Evolutionary conservation across 92 coral and sea anemone genomes (phyloP), one percentile per base, ranked within the genome.

Genomic region (Parazoanthus darwini): DNA sequence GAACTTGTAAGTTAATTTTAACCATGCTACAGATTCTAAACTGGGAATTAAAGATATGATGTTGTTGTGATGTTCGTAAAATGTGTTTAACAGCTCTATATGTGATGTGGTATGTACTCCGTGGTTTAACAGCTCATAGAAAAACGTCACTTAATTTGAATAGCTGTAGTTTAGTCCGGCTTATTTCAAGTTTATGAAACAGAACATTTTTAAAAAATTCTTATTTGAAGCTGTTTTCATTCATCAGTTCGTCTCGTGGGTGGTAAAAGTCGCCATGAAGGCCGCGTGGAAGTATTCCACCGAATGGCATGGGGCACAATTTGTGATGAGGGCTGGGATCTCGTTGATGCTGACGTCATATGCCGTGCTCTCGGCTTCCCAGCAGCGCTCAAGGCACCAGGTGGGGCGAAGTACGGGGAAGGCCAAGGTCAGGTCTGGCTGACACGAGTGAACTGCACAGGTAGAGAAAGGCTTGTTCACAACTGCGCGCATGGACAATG

Each of bases 291-390:
- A 42, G 79, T 84, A 6, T 84, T 84, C 66, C 16, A 84, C 48
- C 79, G 48, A 46, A 71, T 4, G 33, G 68, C 87, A 42, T 71
- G 87, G 79, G 87, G 87, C 66, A 84, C 87, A 71, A 56, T 84
- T 25, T 84, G 87, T 84, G 87, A 84, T 63, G 87, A 84, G 25
- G 87, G 42, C 48, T 84, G 79, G 87, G 79, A 84, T 51, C 66
- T 84, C 58, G 6, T 56, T 15, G 87, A 84, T 48, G 87, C 70
- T 72, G 44, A 71, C 43, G 87, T 84, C n/a, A 36, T 84, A 42
- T 84, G 87, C 56, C 79, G 87, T 15, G 51, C 79, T 6, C 51
- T 84, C 25, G 79, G 87, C 43, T 84, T 70, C 79, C 87, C 78
- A 44, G 78, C 78, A 71, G 87, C 87, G 8, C 66, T 71, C 14